Percentiles rank a stretch among this genome's conserved stretches.
phyloP scores from a whole-genome alignment of 1,140 invertebrate genomes.

The Drosophila equinoxialis region DNA sequence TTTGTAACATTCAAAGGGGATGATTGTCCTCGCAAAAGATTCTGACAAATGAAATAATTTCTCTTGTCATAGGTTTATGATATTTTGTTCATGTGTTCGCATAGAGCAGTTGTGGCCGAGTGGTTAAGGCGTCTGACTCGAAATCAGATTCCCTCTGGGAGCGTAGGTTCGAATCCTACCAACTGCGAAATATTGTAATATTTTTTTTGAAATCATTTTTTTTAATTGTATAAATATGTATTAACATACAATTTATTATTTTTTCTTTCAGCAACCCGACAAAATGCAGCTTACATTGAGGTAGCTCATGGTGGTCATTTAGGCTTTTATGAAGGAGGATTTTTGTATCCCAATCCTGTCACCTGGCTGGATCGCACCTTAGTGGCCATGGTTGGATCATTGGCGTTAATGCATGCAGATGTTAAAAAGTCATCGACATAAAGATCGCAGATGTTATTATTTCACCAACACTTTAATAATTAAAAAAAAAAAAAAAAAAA shows the following conservation, averaged over 20 bases:
- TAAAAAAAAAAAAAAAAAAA: neutral
- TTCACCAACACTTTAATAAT: constrained; percentile 1
- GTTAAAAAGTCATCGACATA: constrained; percentile 54
- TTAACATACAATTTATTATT: constrained; percentile 79
- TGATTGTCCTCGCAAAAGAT: no score
- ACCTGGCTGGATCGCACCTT: constrained; percentile 95
- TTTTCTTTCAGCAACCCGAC: constrained; percentile 86
- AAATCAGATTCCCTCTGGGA: constrained; percentile 93
- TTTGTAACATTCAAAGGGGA: no score
- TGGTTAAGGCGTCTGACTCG: constrained; percentile 94
- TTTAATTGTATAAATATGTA: constrained; percentile 39
- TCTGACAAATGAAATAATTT: neutral
- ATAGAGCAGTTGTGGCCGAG: constrained; percentile 90
- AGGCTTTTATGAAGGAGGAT: constrained; percentile 95
- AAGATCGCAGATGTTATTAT: neutral
- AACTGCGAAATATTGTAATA: constrained; percentile 75
- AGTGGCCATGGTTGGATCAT: constrained; percentile 88
- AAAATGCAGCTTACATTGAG: constrained; percentile 90
- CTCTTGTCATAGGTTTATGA: no score
- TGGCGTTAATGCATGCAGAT: constrained; percentile 81
- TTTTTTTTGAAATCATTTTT: constrained; percentile 10
- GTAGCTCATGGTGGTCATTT: constrained; percentile 95
- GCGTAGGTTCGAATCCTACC: constrained; percentile 94
- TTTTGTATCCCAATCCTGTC: constrained; percentile 92
- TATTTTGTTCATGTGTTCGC: no score